Conservation (phyloP, 2,113 vertebrate genomes). For the Pachycephala philippinensis region DNA sequence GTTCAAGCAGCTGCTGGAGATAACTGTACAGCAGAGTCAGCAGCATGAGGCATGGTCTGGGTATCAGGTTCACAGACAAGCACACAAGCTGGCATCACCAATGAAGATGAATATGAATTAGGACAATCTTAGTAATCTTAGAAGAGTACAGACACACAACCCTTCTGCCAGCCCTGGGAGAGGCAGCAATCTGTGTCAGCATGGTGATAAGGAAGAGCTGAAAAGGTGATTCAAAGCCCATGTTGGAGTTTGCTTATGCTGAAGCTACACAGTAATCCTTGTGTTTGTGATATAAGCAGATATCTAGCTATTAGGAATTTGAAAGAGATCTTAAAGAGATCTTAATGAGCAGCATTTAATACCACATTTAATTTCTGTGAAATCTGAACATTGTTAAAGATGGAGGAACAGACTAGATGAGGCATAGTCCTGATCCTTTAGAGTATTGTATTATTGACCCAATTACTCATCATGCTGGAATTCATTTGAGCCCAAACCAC, state of each 20-base stretch:
- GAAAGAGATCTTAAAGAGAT: background rate
- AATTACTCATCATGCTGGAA: background rate
- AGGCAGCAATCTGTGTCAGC: background rate
- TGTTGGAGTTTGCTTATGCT: background rate
- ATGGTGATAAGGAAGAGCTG: background rate
- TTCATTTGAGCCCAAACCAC: background rate
- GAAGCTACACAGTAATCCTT: background rate
- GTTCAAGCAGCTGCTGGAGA: background rate
- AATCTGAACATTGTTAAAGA: background rate
- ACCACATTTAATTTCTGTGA: background rate
- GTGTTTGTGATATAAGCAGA: background rate
- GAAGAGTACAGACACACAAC: background rate
- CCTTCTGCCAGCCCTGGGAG: background rate
- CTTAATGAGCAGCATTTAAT: background rate
- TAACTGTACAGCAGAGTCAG: background rate
- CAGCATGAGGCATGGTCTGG: background rate
- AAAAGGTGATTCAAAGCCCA: background rate
- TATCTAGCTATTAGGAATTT: background rate
- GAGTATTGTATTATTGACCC: background rate
- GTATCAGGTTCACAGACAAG: background rate
- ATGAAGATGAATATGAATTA: background rate
- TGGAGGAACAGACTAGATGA: background rate
- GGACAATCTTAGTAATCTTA: background rate
- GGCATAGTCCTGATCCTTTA: background rate
- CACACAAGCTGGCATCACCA: background rate